A percentile compares a stretch with the other conserved stretches of the same genome.
Evolutionary conservation across 2,888 invertebrate genomes (phyloP).

Genomic region (Petrophora chlorosata): DNA sequence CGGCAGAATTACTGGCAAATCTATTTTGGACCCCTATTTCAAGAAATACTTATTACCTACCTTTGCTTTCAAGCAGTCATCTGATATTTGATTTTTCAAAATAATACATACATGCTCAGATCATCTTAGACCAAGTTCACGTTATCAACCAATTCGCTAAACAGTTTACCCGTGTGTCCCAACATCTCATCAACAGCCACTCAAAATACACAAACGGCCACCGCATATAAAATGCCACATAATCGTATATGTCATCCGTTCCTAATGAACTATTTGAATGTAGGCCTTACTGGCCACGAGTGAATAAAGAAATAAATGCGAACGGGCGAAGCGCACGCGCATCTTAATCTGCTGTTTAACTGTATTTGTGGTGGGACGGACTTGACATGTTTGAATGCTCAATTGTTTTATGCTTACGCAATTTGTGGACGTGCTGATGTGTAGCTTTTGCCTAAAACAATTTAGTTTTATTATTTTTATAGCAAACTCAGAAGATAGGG

Average conservation of each 20-base stretch:
- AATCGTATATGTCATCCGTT: conserved; percentile 59
- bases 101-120: no score
- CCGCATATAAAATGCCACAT: conserved; percentile 78
- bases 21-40: no score
- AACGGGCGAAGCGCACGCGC: conserved; percentile 61
- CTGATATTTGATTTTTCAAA: no score
- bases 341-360: conserved; percentile 71
- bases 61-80: no score
- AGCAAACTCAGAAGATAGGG: no score
- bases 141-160: no score
- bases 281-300: conserved; percentile 71
- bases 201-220: conserved; percentile 61
- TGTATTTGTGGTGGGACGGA: conserved; percentile 48
- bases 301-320: conserved; percentile 78
- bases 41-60: no score
- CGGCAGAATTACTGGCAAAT: no score
- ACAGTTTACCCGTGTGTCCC: conserved; percentile 47
- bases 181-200: conserved; percentile 61
- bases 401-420: conserved; percentile 19
- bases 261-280: conserved; percentile 82
- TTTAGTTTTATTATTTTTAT: no score
- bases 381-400: conserved; percentile 17
- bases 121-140: no score
- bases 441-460: no score
- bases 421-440: conserved; percentile 7